Percentiles rank a stretch among this genome's conserved stretches.
Conservation (phyloP, 2,797 vertebrate species). For the Eurystomus glaucurus region DNA sequence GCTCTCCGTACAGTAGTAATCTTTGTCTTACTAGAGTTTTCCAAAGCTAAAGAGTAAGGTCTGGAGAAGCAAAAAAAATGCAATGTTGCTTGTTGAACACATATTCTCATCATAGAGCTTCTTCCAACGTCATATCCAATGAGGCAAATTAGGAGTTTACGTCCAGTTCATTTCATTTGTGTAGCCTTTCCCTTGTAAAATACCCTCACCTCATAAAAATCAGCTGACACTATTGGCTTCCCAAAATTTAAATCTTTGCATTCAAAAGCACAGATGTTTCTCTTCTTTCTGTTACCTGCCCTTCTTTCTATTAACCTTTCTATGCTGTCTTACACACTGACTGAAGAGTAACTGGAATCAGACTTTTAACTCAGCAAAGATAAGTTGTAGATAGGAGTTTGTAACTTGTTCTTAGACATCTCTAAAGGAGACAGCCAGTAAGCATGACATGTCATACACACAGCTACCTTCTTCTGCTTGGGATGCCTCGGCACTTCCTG, state of each 20-base stretch:
- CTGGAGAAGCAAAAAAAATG: neutral
- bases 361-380: neutral
- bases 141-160: neutral
- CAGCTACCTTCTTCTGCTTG: neutral
- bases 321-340: neutral
- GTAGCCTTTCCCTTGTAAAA: neutral
- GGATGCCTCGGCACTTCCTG: neutral
- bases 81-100: neutral
- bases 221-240: neutral
- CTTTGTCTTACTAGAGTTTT: constrained; percentile 17
- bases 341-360: neutral
- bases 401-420: neutral
- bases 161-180: neutral
- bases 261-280: neutral
- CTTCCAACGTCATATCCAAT: neutral
- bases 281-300: neutral
- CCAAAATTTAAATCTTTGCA: neutral
- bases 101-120: neutral
- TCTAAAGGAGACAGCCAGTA: neutral
- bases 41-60: neutral
- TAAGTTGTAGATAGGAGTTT: neutral
- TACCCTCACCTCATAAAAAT: neutral
- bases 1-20: neutral
- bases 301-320: neutral
- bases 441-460: accelerated